phyloP scores from a whole-genome alignment of 1,140 invertebrate species.

The Drosophila sulfurigaster region DNA sequence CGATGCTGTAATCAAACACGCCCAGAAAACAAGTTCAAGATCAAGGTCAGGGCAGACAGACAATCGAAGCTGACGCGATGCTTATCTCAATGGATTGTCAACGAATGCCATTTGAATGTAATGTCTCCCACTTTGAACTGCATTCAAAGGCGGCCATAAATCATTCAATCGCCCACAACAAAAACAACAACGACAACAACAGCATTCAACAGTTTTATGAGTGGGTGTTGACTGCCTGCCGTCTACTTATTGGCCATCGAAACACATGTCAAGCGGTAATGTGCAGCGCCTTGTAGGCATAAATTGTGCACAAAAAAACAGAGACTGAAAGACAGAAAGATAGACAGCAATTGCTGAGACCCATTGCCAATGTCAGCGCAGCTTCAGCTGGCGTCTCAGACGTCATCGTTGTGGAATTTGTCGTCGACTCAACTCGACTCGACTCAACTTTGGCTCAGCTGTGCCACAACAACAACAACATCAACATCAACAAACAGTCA shows the following conservation, averaged over 20 bases:
- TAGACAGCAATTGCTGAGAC: conserved; percentile 26
- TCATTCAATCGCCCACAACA: conserved; percentile 71
- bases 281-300: conserved; percentile 45
- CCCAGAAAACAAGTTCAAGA: conserved; percentile 68
- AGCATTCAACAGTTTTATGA: conserved; percentile 27
- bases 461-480: conserved; percentile 33
- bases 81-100: conserved; percentile 50
- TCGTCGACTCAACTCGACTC: conserved; percentile 34
- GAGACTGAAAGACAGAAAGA: not conserved
- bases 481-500: conserved; percentile 48
- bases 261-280: conserved; percentile 65
- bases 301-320: conserved; percentile 8
- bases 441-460: conserved; percentile 36
- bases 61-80: conserved; percentile 33
- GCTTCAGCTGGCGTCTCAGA: conserved; percentile 27
- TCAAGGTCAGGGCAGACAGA: conserved; percentile 56
- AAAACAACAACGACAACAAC: not conserved
- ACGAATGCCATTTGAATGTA: conserved; percentile 48
- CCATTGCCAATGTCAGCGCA: conserved; percentile 62
- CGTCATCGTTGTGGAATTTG: conserved; percentile 75
- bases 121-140: conserved; percentile 57
- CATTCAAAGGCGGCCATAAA: conserved; percentile 69
- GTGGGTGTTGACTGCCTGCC: conserved; percentile 38
- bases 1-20: conserved; percentile 51
- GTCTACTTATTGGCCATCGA: conserved; percentile 66